Conservation (phyloP, 2,888 invertebrate species). For the Eumacrocentrus americanus region DNA sequence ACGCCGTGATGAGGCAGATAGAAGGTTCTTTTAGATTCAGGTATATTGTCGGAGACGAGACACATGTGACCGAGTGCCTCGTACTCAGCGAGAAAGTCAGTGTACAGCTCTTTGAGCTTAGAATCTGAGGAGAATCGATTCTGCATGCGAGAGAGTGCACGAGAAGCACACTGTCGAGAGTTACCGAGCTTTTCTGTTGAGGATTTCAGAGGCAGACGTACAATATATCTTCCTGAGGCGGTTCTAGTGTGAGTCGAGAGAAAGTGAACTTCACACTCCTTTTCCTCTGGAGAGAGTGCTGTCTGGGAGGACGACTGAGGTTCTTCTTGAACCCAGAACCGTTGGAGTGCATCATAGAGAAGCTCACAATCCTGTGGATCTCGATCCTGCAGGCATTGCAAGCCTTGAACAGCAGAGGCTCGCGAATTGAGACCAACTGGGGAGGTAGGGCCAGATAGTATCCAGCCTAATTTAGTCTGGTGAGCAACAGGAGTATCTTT, state of each 20-base stretch:
- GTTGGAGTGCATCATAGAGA: not conserved
- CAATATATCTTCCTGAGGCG: not conserved
- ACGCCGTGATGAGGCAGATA: conserved; percentile 23
- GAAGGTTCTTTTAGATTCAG: conserved; percentile 9
- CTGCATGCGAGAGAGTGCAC: not conserved
- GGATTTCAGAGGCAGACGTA: not conserved
- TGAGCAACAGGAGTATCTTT: too few relatives aligned
- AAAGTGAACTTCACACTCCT: not conserved
- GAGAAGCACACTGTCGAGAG: not conserved
- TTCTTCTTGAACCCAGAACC: not conserved
- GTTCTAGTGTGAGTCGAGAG: not conserved
- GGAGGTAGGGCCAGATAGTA: not conserved
- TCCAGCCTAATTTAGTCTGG: too few relatives aligned
- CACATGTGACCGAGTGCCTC: not conserved
- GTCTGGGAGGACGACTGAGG: not conserved
- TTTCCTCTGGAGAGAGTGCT: not conserved
- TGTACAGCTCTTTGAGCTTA: not conserved
- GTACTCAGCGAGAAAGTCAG: not conserved
- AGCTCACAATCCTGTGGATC: too few relatives aligned
- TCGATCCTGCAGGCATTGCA: not conserved
- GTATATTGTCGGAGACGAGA: conserved; percentile 17
- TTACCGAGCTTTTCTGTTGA: not conserved
- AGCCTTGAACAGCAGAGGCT: not conserved
- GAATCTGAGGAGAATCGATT: not conserved
- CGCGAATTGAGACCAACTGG: not conserved